Evolutionary conservation across 37 sponge, comb jelly and placozoan genomes (phyloP), one percentile per base, ranked within the genome.

Genomic region (Diacarnus erythraeanus): DNA sequence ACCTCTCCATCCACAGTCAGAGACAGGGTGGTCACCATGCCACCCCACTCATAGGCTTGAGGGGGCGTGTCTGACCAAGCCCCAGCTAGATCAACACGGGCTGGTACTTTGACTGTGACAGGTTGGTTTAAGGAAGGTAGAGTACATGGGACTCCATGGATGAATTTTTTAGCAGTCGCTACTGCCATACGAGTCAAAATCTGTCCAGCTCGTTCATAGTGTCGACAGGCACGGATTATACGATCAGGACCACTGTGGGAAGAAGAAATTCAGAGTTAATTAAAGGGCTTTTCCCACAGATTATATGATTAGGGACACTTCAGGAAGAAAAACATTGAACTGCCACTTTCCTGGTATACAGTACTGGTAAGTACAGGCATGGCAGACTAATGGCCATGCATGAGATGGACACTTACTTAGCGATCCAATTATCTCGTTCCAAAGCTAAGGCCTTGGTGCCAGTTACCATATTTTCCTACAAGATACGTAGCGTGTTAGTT

Each of bases 41-140:
- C 94, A 4, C 94, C 94, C 69, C 74, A 81, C 85, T 94, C 94
- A 61, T 90, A 94, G 23, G 91, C 71, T 34, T 81, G 80, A 9
- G 94, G 94, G 51, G 94, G 94, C 26, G 94, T 94, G 77, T 94
- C 94, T 34, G 85, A 74, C 94, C 94, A 94, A 1, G 74, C 88
- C 33, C 94, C 94, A 37, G 94, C 84, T 27, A 90, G 38, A 54
- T 94, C 94, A 35, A 90, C 72, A 30, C 94, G 91, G 23, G 82
- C 84, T 74, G 90, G 90, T 5, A 82, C 82, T 1, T 77, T 81
- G 15, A 81, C 89, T 38, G 80, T 70, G 42, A 88, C 56, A 23
- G 63, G 43, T 42, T 87, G 76, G 22, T 80, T 84, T 57, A 92
- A 74, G 8, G 79, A 59, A 18, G 84, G 80, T 0, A 61, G 59